Conservation (phyloP, 2,888 invertebrate species). For the Timema podura region DNA sequence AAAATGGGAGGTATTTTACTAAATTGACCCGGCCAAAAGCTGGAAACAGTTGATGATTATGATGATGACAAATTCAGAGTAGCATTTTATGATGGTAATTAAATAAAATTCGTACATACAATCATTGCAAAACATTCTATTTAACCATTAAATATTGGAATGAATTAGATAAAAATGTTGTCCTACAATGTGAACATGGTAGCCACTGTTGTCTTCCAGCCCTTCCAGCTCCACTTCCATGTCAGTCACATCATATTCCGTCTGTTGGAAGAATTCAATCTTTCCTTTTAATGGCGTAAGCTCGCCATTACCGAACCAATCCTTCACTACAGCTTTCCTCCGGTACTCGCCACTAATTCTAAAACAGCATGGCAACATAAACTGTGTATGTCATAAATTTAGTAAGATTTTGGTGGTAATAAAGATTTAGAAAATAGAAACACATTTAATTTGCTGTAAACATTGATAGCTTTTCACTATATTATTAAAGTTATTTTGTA, state of each 20-base stretch:
- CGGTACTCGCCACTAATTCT: conserved; percentile 71
- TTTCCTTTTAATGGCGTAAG: conserved; percentile 62
- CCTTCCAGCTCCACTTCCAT: conserved; percentile 73
- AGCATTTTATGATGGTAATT: too few species aligned
- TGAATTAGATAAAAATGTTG: neutral
- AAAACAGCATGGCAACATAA: conserved; percentile 20
- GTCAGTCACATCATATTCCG: conserved; percentile 78
- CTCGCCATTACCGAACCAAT: conserved; percentile 83
- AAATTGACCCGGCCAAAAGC: too few species aligned
- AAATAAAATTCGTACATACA: too few species aligned
- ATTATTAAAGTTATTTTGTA: too few species aligned
- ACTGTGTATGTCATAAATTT: too few species aligned
- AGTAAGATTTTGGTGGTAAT: too few species aligned
- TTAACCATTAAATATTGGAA: conserved; percentile 10
- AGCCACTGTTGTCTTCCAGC: conserved; percentile 62
- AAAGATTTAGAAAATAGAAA: too few species aligned
- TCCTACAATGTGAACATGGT: conserved; percentile 77
- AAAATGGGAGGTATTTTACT: too few species aligned
- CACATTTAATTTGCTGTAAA: too few species aligned
- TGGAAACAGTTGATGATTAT: too few species aligned
- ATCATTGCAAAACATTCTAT: neutral
- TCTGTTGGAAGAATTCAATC: conserved; percentile 79
- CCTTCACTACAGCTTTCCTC: conserved; percentile 77
- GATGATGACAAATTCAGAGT: too few species aligned
- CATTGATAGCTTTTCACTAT: too few species aligned